Evolutionary conservation across 2,888 invertebrate species (phyloP), one percentile per base, ranked within the genome.

Genomic region (Plemyria rubiginata): DNA sequence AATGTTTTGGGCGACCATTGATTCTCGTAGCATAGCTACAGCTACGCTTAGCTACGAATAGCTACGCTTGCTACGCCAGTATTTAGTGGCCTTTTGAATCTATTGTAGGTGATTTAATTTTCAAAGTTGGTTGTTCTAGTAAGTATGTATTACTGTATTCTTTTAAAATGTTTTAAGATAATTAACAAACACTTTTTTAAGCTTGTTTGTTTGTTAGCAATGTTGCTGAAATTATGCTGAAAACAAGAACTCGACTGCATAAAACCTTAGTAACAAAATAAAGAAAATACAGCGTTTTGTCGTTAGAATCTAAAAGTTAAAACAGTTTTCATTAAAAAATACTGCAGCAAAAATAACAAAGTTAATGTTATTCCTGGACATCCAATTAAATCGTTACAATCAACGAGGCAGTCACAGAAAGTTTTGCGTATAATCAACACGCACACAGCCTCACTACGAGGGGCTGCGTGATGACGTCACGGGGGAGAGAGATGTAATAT

Each of bases 391-490:
- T 71, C 73, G 74, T 80, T 76, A 82, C 82, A 81, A 84, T 81
- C 75, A 81, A 69, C 75, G 63, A 62, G 62, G 65, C 41, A 62
- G 57, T 62, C 53, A 69, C 52, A 69, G 68, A 73, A 74, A 79
- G 70, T 76, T 60, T 72, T 83, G 79, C 80, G 82, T 80, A 74
- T 76, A 79, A 78, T 79, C 69, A 77, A 75, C 77, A 82, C 82
- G 75, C 86, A 86, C 86, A 87, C 87, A 80, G 28, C 36, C 63
- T 53, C 65, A 51, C 73, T 65, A 57, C 61, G 68, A 74, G 83
- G 84, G 85, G 83, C 83, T 88, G 85, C 85, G 85, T 86, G 67
- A 76, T 91, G 90, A 91, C 92, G 91, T 92, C 92, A 91, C 88
- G 84, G 69, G 74, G 22, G 76, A 90, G 70, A 70, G 82, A 75